Evolutionary conservation across 2,797 vertebrate species (phyloP).

Genomic region (Lophotriccus pileatus): DNA sequence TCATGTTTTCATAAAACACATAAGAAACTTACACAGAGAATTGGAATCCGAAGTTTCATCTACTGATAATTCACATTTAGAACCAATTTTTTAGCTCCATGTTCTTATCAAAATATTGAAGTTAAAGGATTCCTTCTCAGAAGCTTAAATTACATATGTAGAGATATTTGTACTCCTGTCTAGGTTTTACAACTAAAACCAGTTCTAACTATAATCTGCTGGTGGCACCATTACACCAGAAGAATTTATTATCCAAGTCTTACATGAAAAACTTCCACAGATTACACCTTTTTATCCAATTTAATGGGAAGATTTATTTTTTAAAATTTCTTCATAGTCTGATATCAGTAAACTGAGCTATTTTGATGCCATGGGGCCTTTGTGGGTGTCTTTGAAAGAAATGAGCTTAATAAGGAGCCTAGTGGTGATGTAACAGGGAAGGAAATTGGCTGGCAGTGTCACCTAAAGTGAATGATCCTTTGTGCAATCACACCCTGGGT

Average conservation of each 20-base stretch:
- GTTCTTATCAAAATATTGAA: neutral
- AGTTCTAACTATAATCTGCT: conserved; percentile 57
- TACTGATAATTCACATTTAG: neutral
- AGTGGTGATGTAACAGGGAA: neutral
- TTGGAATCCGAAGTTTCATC: neutral
- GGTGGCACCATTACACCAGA: conserved; percentile 64
- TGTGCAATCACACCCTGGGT: neutral
- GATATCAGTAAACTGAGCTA: neutral
- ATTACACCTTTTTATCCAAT: neutral
- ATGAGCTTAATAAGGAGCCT: neutral
- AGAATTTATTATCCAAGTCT: neutral
- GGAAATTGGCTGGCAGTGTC: neutral
- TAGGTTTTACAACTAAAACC: neutral
- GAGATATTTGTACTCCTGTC: neutral
- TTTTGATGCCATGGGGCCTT: neutral
- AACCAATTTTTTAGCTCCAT: neutral
- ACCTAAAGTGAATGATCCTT: neutral
- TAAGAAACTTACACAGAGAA: neutral
- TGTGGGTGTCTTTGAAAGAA: neutral
- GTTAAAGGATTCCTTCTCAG: neutral
- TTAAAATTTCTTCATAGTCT: neutral
- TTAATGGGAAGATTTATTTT: neutral
- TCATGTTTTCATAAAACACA: neutral
- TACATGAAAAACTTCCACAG: neutral
- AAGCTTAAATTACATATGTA: neutral